Percentiles rank a stretch among this genome's conserved stretches.
These are phyloP conservation scores for Pristionchus japonicus DNA, from an alignment of 2,888 invertebrate genomes.

Conservation along the genomic window DNA sequence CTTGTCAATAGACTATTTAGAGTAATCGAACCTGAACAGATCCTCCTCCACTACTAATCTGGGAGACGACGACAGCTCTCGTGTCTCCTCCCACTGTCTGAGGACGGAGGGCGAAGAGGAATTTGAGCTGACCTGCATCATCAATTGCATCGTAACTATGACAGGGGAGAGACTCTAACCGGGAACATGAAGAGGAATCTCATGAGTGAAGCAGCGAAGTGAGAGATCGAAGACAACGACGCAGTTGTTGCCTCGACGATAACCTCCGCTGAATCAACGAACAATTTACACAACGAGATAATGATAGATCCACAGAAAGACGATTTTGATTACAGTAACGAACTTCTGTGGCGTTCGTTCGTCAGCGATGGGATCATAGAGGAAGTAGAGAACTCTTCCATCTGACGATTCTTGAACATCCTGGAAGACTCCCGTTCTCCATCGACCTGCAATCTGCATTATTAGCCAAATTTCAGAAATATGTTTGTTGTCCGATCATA, in stretches of 20 bases:
- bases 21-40: not conserved
- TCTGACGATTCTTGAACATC: constrained; percentile 73
- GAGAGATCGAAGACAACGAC: constrained; percentile 70
- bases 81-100: constrained; percentile 66
- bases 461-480: not conserved
- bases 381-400: constrained; percentile 67
- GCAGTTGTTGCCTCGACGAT: constrained; percentile 67
- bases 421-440: constrained; percentile 56
- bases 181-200: constrained; percentile 41
- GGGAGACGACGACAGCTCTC: constrained; percentile 63
- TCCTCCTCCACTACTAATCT: constrained; percentile 59
- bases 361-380: constrained; percentile 73
- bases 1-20: too few species aligned
- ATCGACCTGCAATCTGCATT: constrained; percentile 25
- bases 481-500: too few species aligned
- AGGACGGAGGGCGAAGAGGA: constrained; percentile 67
- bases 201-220: constrained; percentile 66
- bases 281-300: not conserved
- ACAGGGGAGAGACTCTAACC: not conserved
- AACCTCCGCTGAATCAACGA: constrained; percentile 62
- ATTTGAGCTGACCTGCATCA: constrained; percentile 68
- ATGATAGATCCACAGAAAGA: not conserved
- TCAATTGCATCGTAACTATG: not conserved
- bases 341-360: constrained; percentile 65
- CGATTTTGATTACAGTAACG: not conserved